phyloP scores from a whole-genome alignment of 2,888 invertebrate species.

The Griposia aprilina region DNA sequence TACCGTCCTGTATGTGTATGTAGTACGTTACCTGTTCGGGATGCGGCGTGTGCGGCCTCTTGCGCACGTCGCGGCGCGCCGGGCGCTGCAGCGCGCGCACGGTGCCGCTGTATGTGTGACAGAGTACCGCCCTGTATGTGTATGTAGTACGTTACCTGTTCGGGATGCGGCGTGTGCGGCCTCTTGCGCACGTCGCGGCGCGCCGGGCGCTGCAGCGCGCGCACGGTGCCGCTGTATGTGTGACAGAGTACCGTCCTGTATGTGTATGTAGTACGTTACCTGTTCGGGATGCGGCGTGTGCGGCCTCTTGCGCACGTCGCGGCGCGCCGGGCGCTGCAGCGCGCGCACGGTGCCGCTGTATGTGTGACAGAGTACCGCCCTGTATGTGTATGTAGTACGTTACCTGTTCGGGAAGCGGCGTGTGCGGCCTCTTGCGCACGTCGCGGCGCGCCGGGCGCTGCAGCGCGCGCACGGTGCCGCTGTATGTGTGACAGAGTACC shows the following conservation, averaged over 20 bases:
- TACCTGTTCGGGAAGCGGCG: constrained; percentile 56
- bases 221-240: constrained; percentile 80
- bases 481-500: too few species aligned
- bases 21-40: constrained; percentile 47
- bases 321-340: constrained; percentile 79
- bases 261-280: constrained; percentile 12
- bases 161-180: constrained; percentile 60
- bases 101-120: too few species aligned
- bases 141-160: constrained; percentile 38
- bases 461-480: constrained; percentile 78
- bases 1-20: background rate
- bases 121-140: too few species aligned
- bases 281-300: constrained; percentile 58
- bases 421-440: constrained; percentile 66
- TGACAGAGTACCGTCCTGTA: too few species aligned
- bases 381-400: background rate
- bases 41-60: constrained; percentile 63
- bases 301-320: constrained; percentile 64
- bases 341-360: constrained; percentile 77
- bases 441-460: constrained; percentile 76
- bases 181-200: constrained; percentile 62
- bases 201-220: constrained; percentile 80
- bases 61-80: constrained; percentile 67
- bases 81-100: constrained; percentile 81
- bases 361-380: too few species aligned